Evolutionary conservation across 2,797 vertebrate genomes (phyloP).

Genomic region (Lepus oiostolus): DNA sequence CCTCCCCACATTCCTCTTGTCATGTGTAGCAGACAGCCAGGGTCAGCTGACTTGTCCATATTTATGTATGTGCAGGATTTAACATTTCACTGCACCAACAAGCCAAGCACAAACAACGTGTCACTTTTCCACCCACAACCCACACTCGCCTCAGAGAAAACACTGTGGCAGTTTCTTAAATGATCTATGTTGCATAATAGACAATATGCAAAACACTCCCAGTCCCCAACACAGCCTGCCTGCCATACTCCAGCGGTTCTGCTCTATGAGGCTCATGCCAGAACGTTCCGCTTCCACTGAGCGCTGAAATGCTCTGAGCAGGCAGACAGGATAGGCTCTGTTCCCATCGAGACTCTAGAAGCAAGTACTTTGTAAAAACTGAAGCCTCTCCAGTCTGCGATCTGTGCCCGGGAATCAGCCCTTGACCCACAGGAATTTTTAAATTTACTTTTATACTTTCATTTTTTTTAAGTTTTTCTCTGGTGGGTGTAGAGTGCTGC

Average conservation of each 20-base stretch:
- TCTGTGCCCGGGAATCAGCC: conserved; percentile 52
- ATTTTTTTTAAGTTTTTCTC: conserved; percentile 26
- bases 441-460: conserved; percentile 66
- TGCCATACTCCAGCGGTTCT: conserved; percentile 54
- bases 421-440: conserved; percentile 72
- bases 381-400: conserved; percentile 49
- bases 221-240: not conserved
- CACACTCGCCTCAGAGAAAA: conserved; percentile 23
- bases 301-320: conserved; percentile 71
- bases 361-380: conserved; percentile 67
- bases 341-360: conserved; percentile 65
- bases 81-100: conserved; percentile 20
- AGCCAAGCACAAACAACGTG: conserved; percentile 17
- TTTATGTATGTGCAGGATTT: not conserved
- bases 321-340: conserved; percentile 55
- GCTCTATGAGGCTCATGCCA: conserved; percentile 37
- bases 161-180: conserved; percentile 53
- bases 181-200: conserved; percentile 39
- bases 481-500: conserved; percentile 7
- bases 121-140: conserved; percentile 1
- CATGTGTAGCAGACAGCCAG: not conserved
- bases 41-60: conserved; percentile 6
- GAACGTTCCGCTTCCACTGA: conserved; percentile 54
- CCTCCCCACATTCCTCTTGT: not conserved
- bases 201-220: conserved; percentile 22